Conservation (phyloP, 37 sponge, comb jelly and placozoan species). For the Diacarnus erythraeanus region DNA sequence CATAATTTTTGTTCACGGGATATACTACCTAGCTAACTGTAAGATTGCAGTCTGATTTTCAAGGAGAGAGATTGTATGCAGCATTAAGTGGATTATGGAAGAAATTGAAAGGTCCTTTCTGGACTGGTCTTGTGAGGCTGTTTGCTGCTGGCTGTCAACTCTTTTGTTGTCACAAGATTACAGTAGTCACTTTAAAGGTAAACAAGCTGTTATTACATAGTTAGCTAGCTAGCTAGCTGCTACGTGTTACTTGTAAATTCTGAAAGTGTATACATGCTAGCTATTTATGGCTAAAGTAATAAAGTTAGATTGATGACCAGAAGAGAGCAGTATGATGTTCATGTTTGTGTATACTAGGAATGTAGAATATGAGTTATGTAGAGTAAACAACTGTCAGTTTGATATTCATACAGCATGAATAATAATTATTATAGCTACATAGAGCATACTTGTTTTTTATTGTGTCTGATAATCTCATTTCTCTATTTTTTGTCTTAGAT, state of each 20-base stretch:
- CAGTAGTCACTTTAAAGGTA: constrained; percentile 45
- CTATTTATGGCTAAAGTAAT: background rate
- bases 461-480: too few relatives aligned
- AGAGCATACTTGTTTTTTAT: too few relatives aligned
- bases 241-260: background rate
- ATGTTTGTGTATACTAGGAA: too few relatives aligned
- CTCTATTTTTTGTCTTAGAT: constrained; percentile 26
- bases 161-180: constrained; percentile 51
- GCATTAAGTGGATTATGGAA: background rate
- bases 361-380: too few relatives aligned
- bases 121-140: constrained; percentile 54
- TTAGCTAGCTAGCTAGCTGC: background rate
- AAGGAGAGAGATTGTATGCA: background rate
- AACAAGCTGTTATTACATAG: background rate
- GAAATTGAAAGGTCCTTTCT: constrained; percentile 30
- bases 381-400: background rate
- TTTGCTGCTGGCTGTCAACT: constrained; percentile 40
- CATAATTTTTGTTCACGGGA: too few relatives aligned
- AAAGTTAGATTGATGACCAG: background rate
- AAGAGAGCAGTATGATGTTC: too few relatives aligned
- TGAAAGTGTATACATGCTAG: background rate
- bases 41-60: too few relatives aligned
- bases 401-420: background rate
- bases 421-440: background rate
- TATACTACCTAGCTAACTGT: too few relatives aligned